Percentiles rank a stretch among this genome's conserved stretches.
Conservation (phyloP, 2,888 invertebrate species). For the Tineola bisselliella region DNA sequence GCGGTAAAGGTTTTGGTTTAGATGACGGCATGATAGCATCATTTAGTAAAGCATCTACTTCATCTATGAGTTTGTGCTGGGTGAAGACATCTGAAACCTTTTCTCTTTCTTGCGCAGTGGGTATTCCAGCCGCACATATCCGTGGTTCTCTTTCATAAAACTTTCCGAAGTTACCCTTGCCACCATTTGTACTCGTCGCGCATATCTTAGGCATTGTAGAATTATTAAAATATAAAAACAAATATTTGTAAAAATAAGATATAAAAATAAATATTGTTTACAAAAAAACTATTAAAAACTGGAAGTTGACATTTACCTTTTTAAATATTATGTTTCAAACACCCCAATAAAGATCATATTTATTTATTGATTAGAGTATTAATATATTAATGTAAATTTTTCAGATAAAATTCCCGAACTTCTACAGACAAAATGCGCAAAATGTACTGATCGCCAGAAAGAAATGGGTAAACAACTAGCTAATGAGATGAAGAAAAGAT, state of each 20-base stretch:
- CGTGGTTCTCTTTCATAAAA: conserved; percentile 44
- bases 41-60: conserved; percentile 42
- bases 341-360: too few relatives aligned
- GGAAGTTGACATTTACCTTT: not conserved
- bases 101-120: conserved; percentile 38
- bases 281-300: not conserved
- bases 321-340: too few relatives aligned
- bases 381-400: conserved; percentile 21
- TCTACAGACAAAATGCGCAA: conserved; percentile 71
- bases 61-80: conserved; percentile 46
- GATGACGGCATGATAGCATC: conserved; percentile 41
- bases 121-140: conserved; percentile 48
- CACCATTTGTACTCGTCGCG: conserved; percentile 38
- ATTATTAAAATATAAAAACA: not conserved
- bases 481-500: conserved; percentile 61
- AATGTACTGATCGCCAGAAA: conserved; percentile 75
- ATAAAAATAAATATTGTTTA: not conserved
- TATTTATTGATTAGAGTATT: too few relatives aligned
- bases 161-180: conserved; percentile 48
- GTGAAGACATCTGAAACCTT: conserved; percentile 31
- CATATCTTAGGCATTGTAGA: conserved; percentile 36
- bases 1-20: conserved; percentile 34
- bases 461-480: conserved; percentile 70
- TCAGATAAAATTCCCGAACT: conserved; percentile 76
- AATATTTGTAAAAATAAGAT: not conserved